Conservation (phyloP, 2,888 invertebrate species). For the Xylota segnis region DNA sequence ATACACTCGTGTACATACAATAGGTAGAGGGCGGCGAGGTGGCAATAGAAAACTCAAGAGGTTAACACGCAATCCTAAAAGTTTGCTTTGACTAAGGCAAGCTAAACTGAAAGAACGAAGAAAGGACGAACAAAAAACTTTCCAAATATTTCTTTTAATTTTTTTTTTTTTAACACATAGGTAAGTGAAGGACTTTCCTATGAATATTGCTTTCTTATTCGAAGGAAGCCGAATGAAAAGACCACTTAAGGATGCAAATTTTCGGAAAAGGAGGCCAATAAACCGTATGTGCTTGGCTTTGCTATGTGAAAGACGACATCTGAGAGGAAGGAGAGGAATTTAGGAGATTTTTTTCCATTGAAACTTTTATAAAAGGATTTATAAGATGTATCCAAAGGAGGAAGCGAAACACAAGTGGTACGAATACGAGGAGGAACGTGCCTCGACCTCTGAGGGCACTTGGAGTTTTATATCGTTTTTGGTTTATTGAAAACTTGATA, state of each 20-base stretch:
- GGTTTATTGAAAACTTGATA: background rate
- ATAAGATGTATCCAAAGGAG: constrained; percentile 33
- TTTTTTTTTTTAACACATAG: constrained; percentile 3
- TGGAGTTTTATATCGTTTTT: background rate
- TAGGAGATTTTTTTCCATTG: constrained; percentile 11
- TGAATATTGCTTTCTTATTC: constrained; percentile 62
- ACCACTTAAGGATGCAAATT: constrained; percentile 76
- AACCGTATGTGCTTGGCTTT: constrained; percentile 69
- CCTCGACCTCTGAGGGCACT: constrained; percentile 13
- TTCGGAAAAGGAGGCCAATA: constrained; percentile 70
- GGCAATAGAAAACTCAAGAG: constrained; percentile 66
- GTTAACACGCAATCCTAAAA: constrained; percentile 72
- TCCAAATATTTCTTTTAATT: constrained; percentile 57
- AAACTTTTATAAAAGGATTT: constrained; percentile 58
- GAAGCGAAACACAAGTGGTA: background rate
- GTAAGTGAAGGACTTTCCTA: constrained; percentile 20
- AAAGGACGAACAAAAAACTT: constrained; percentile 53
- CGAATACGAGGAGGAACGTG: constrained; percentile 18
- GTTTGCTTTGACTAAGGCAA: constrained; percentile 42
- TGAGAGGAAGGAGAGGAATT: constrained; percentile 34
- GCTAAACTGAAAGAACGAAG: background rate
- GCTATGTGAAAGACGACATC: constrained; percentile 20
- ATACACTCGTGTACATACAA: no score
- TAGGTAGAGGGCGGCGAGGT: constrained; percentile 8
- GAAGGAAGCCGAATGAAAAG: constrained; percentile 65